A percentile compares a stretch with the other conserved stretches of the same genome.
phyloP scores from a whole-genome alignment of 2,888 invertebrate species.

The Xanthostigma xanthostigma region DNA sequence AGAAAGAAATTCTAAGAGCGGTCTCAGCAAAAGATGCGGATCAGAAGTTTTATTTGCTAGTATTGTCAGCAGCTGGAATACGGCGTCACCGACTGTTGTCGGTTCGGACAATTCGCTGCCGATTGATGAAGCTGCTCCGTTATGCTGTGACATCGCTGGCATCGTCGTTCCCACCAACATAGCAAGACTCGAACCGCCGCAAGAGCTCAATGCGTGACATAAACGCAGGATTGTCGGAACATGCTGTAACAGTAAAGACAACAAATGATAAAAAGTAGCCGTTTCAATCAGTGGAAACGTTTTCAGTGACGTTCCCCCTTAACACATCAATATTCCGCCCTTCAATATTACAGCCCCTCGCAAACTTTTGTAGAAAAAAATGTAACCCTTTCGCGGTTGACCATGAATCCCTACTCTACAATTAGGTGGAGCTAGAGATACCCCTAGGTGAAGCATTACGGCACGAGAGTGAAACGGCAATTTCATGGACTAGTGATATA shows the following conservation, averaged over 20 bases:
- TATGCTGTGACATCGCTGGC: constrained; percentile 19
- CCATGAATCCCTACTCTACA: no score
- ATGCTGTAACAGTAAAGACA: constrained; percentile 46
- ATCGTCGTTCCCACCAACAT: constrained; percentile 36
- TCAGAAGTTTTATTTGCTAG: constrained; percentile 62
- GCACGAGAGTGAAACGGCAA: no score
- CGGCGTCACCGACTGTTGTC: constrained; percentile 68
- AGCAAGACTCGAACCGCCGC: constrained; percentile 53
- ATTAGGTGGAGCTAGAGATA: no score
- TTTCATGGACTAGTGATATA: no score
- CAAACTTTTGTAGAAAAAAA: no score
- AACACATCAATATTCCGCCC: no score
- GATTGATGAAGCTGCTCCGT: not conserved
- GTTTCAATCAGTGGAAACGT: not conserved
- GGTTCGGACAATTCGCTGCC: constrained; percentile 39
- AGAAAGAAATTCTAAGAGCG: constrained; percentile 55
- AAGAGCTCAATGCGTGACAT: constrained; percentile 64
- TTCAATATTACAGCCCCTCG: no score
- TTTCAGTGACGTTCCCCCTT: no score
- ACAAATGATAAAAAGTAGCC: constrained; percentile 13
- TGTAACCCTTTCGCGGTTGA: no score
- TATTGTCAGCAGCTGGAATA: constrained; percentile 69
- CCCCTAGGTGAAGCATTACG: no score
- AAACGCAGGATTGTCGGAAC: constrained; percentile 70
- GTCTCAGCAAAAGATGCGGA: constrained; percentile 59